phyloP scores from a whole-genome alignment of 2,113 vertebrate genomes.

The Pseudorectes ferrugineus region DNA sequence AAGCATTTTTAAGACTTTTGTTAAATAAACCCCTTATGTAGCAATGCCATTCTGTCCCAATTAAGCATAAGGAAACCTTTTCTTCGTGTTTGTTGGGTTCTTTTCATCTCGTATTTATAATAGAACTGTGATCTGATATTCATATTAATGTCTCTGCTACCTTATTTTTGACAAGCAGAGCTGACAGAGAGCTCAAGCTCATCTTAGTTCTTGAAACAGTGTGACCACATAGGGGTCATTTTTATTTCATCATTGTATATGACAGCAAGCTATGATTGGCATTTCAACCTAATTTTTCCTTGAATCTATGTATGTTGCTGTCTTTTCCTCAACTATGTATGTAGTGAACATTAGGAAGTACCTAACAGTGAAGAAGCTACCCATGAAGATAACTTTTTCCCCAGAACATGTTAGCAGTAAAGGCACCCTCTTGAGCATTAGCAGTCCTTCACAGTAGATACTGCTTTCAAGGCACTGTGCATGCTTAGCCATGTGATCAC shows the following conservation, averaged over 20 bases:
- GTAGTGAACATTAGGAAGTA: background rate
- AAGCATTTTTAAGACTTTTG: background rate
- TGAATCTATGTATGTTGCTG: background rate
- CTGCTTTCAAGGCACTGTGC: background rate
- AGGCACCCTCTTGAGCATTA: background rate
- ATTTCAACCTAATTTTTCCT: background rate
- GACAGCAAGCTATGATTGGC: background rate
- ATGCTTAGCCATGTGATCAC: background rate
- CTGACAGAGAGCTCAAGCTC: background rate
- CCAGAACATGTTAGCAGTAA: background rate
- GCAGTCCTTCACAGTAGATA: background rate
- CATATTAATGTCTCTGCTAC: background rate
- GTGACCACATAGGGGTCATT: background rate
- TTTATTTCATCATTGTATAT: background rate
- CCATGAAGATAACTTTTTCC: background rate
- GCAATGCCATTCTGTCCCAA: background rate
- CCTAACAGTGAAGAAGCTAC: background rate
- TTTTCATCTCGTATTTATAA: background rate
- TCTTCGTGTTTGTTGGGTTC: background rate
- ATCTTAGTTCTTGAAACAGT: background rate
- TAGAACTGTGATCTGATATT: background rate
- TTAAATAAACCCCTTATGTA: background rate
- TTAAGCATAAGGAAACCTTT: background rate
- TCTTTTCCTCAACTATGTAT: background rate
- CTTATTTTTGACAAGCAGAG: conserved; percentile 6